phyloP scores from a whole-genome alignment of 2,113 vertebrate genomes.

The Myiopsitta monachus region DNA sequence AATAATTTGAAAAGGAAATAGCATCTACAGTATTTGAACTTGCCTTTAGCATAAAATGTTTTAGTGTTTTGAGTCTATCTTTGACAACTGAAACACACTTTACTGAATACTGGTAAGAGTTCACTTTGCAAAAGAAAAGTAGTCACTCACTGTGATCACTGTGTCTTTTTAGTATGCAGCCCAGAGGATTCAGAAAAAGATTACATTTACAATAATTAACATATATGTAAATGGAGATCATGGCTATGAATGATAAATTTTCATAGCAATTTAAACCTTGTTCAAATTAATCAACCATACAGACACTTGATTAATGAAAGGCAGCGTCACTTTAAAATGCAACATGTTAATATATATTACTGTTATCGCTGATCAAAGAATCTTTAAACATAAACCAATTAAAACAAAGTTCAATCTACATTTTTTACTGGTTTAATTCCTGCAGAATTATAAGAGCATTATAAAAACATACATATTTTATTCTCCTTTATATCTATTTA shows the following conservation, averaged over 20 bases:
- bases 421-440: constrained; percentile 76
- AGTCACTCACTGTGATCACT: constrained; percentile 77
- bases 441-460: constrained; percentile 69
- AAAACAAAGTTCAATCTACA: constrained; percentile 79
- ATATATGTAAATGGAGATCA: constrained; percentile 90
- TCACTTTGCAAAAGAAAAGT: constrained; percentile 77
- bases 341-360: constrained; percentile 87
- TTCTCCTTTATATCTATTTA: constrained; percentile 74
- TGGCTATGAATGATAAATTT: constrained; percentile 90
- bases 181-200: constrained; percentile 85
- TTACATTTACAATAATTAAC: constrained; percentile 89
- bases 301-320: constrained; percentile 89
- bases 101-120: constrained; percentile 68
- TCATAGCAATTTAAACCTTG: constrained; percentile 90
- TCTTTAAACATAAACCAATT: constrained; percentile 85
- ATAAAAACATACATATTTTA: constrained; percentile 53
- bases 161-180: constrained; percentile 85
- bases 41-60: constrained; percentile 69
- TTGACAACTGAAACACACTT: constrained; percentile 67
- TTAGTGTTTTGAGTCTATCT: constrained; percentile 68
- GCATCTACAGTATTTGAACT: constrained; percentile 67
- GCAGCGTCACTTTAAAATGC: constrained; percentile 86
- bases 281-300: constrained; percentile 89
- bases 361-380: constrained; percentile 85
- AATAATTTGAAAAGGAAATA: constrained; percentile 69